A percentile compares a stretch with the other conserved stretches of the same genome.
phyloP scores from a whole-genome alignment of 2,113 vertebrate species.

The Chamaea fasciata region DNA sequence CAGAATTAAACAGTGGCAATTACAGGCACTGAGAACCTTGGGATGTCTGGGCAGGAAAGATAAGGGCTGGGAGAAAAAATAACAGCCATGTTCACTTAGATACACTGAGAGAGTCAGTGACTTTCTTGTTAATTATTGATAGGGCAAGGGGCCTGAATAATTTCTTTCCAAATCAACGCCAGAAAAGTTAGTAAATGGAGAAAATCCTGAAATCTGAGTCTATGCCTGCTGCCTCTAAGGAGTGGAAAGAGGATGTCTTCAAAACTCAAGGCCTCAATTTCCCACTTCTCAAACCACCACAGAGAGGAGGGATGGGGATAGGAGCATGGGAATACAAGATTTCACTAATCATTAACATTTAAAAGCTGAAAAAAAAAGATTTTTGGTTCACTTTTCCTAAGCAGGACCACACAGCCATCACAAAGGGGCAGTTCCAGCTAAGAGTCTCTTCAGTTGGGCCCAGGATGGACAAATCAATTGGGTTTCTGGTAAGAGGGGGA shows the following conservation, averaged over 20 bases:
- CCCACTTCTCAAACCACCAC: neutral
- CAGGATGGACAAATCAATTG: neutral
- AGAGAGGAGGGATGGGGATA: neutral
- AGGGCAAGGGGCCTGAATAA: neutral
- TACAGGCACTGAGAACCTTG: neutral
- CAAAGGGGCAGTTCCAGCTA: neutral
- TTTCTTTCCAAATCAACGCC: slow-evolving; percentile 3
- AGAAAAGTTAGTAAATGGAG: neutral
- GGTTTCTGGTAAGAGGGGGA: neutral
- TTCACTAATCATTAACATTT: neutral
- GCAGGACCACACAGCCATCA: neutral
- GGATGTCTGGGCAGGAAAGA: slow-evolving; percentile 17
- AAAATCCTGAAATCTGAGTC: neutral
- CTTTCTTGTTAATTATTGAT: slow-evolving; percentile 24
- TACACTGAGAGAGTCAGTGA: neutral
- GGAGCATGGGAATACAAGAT: neutral
- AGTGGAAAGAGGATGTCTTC: neutral
- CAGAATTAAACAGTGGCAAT: slow-evolving; percentile 2
- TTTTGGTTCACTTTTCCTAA: neutral
- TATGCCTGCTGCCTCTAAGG: neutral
- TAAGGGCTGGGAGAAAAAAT: neutral
- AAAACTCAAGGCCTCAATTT: neutral
- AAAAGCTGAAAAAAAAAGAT: neutral
- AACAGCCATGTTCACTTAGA: neutral
- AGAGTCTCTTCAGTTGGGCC: neutral